Percentiles rank a stretch among this genome's conserved stretches.
Conservation (phyloP, 2,113 vertebrate genomes). For the Anhinga rufa region DNA sequence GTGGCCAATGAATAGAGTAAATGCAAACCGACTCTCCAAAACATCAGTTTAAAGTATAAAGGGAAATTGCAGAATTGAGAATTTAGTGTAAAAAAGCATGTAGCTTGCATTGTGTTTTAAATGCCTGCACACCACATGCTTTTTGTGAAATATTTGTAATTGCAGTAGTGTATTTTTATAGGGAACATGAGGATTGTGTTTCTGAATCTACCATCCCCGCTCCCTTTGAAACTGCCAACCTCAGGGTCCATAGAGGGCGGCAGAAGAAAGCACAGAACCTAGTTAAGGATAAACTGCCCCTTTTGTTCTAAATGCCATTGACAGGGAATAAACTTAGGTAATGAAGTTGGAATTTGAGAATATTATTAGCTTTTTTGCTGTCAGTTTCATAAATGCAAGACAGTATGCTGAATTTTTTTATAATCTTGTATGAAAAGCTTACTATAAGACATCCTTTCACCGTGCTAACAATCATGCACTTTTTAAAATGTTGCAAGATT, state of each 20-base stretch:
- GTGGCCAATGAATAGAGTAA: background rate
- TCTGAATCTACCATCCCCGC: background rate
- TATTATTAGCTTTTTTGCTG: background rate
- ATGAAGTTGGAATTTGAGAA: background rate
- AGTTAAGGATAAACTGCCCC: background rate
- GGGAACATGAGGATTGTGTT: background rate
- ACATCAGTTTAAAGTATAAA: background rate
- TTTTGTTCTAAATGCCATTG: background rate
- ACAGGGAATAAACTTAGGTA: background rate
- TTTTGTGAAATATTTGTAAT: background rate
- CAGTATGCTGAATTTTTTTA: background rate
- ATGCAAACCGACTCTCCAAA: background rate
- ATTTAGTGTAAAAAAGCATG: background rate
- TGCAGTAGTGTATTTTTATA: background rate
- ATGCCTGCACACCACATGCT: too few relatives aligned
- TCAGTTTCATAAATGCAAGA: background rate
- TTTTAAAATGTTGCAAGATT: background rate
- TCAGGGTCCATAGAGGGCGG: background rate
- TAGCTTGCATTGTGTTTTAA: background rate
- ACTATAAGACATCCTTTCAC: background rate
- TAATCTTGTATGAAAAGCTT: background rate
- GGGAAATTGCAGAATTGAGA: background rate
- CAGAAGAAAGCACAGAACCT: background rate
- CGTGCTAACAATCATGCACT: background rate
- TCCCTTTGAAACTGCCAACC: background rate